Conservation (phyloP, 1,140 invertebrate genomes). For the Bombus impatiens region DNA sequence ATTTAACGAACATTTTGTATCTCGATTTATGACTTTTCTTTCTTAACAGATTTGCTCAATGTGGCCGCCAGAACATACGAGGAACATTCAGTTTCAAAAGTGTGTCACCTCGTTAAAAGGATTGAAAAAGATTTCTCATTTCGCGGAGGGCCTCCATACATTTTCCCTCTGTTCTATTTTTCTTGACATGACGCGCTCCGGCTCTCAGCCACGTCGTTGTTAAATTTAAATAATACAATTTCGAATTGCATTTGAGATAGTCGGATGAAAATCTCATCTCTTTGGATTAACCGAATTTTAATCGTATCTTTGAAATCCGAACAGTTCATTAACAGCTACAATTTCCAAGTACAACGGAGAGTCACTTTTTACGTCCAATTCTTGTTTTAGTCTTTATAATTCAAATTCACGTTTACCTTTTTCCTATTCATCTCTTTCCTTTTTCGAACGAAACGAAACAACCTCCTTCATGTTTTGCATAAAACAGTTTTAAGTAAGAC, state of each 20-base stretch:
- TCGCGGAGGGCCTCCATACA: not conserved
- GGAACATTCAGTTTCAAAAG: not conserved
- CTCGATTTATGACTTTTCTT: not conserved
- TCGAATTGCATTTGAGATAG: no score
- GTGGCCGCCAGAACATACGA: not conserved
- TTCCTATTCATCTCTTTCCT: no score
- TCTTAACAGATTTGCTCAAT: not conserved
- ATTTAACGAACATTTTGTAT: not conserved
- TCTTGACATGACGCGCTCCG: no score
- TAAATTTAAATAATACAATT: not conserved
- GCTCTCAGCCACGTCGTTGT: not conserved
- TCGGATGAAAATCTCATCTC: not conserved
- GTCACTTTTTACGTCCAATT: not conserved
- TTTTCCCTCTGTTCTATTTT: conserved; percentile 6
- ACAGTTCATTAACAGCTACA: not conserved
- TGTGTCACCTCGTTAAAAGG: conserved; percentile 33
- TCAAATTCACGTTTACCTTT: not conserved
- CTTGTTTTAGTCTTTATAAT: not conserved
- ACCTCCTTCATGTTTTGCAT: not conserved
- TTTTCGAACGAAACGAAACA: not conserved
- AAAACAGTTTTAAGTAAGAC: not conserved
- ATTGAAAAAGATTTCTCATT: conserved; percentile 33
- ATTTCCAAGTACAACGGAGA: not conserved
- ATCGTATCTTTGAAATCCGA: not conserved
- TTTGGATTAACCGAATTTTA: not conserved